A percentile compares a stretch with the other conserved stretches of the same genome.
These are phyloP conservation scores for Gastracanthus pulcherrimus DNA, from an alignment of 2,888 invertebrate species.

Conservation along the genomic window DNA sequence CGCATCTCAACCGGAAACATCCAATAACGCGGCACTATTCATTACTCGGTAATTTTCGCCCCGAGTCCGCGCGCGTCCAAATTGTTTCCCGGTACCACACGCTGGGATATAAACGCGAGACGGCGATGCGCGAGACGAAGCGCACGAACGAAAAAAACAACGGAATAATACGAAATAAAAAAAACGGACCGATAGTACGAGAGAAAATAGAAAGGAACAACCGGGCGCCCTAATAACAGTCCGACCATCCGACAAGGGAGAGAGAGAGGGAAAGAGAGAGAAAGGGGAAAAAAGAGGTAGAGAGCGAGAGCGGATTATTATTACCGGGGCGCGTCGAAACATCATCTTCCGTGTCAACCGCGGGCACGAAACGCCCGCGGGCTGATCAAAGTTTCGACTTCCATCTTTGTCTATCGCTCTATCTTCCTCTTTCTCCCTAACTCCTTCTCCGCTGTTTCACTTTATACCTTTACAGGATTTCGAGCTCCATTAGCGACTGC, in stretches of 20 bases:
- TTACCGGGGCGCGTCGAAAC: slow-evolving; percentile 24
- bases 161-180: background rate
- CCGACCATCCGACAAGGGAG: background rate
- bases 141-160: background rate
- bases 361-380: slow-evolving; percentile 25
- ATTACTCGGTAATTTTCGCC: slow-evolving; percentile 54
- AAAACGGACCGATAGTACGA: background rate
- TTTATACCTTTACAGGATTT: background rate
- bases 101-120: background rate
- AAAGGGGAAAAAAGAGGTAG: background rate
- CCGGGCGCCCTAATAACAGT: background rate
- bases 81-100: slow-evolving; percentile 50
- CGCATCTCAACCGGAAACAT: slow-evolving; percentile 50
- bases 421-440: background rate
- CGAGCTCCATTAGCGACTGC: slow-evolving; percentile 28
- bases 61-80: slow-evolving; percentile 28
- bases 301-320: slow-evolving; percentile 38
- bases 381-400: slow-evolving; percentile 34
- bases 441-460: background rate
- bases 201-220: background rate
- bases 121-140: slow-evolving; percentile 12
- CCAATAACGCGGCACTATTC: slow-evolving; percentile 53
- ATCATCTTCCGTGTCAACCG: slow-evolving; percentile 29
- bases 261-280: background rate
- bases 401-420: background rate